phyloP scores from a whole-genome alignment of 2,113 vertebrate genomes.

The Pollimyrus isidori region DNA sequence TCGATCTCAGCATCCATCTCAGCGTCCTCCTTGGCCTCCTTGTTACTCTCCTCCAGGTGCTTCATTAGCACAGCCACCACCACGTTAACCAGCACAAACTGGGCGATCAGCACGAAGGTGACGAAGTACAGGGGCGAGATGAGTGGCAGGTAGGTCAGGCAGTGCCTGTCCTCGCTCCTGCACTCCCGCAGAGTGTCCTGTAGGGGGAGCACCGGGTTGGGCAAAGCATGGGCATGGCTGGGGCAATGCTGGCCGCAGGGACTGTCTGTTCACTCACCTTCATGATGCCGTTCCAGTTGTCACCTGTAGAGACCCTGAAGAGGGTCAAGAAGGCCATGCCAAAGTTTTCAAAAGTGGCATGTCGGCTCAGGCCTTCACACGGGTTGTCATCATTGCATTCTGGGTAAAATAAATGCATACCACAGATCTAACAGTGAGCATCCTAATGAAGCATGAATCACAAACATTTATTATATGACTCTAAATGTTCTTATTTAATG shows the following conservation, averaged over 20 bases:
- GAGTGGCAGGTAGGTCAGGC: slow-evolving; percentile 86
- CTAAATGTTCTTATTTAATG: neutral
- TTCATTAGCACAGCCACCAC: slow-evolving; percentile 98
- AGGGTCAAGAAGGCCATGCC: slow-evolving; percentile 97
- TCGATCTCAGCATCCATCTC: slow-evolving; percentile 78
- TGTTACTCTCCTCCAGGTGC: slow-evolving; percentile 96
- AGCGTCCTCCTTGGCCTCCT: slow-evolving; percentile 86
- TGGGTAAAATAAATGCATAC: slow-evolving; percentile 36
- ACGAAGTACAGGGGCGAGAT: slow-evolving; percentile 94
- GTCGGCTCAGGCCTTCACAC: slow-evolving; percentile 88
- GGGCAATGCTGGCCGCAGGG: neutral
- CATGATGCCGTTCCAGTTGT: slow-evolving; percentile 99
- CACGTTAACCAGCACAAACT: slow-evolving; percentile 95
- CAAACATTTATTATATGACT: neutral
- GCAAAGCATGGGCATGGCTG: neutral
- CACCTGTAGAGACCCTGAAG: slow-evolving; percentile 91
- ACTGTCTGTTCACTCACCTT: slow-evolving; percentile 64
- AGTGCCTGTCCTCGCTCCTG: slow-evolving; percentile 76
- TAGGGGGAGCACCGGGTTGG: neutral
- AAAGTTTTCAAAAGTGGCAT: slow-evolving; percentile 95
- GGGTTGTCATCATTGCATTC: slow-evolving; percentile 90
- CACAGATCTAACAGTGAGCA: neutral
- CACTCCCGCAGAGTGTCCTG: slow-evolving; percentile 93
- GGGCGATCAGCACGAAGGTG: slow-evolving; percentile 93
- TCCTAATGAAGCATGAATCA: neutral